Base-by-base conservation (phyloP, 2,113 vertebrate genomes). In the Chionodraco myersi region DNA sequence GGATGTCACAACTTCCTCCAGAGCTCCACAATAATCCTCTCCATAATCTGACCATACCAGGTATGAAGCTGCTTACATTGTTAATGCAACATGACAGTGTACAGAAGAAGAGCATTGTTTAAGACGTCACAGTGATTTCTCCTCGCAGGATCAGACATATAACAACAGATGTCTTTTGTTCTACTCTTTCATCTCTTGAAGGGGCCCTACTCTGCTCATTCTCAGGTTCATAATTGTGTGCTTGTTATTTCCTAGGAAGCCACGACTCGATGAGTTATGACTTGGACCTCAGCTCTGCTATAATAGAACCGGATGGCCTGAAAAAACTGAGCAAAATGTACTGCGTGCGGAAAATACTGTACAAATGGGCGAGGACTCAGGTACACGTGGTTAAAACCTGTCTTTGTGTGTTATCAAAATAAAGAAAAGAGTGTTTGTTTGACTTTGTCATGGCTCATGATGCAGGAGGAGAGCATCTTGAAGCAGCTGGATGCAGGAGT, bases 201-300 rank as follows among this genome's bases (percentile, higher is more conserved):
- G 36, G 36, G 7, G 6, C 6, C 36, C 36, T 41, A 6, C 36
- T 41, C 5, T 41, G 36, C 36, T 41, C 5, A 6, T 41, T 41
- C 1, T 41, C 36, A 41, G 36, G 36, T 5, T 41, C 36, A 41
- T 41, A 41, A 41, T 7, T 36, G 30, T 60, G 30, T 60, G 23
- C 65, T 36, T 71, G 8, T 7, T 88, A 1, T 18, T 77, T 70
- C 6, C 0, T 8, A 91, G 91, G 91, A 44, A 91, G 91, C 83
- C 91, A 92, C 13, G 90, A 92, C 81, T 81, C 90, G 2, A 85
- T 91, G 84, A 91, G 62, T 61, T 91, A 91, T 8, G 87, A 92
- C 53, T 66, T 92, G 83, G 91, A 92, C 68, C 0, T 68, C 26
- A 69, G 72, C 75, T 91, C 89, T 3, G 2, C 74, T 2, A 90